Evolutionary conservation across 2,888 invertebrate genomes (phyloP), one percentile per base, ranked within the genome.

Genomic region (Anticlea derivata): DNA sequence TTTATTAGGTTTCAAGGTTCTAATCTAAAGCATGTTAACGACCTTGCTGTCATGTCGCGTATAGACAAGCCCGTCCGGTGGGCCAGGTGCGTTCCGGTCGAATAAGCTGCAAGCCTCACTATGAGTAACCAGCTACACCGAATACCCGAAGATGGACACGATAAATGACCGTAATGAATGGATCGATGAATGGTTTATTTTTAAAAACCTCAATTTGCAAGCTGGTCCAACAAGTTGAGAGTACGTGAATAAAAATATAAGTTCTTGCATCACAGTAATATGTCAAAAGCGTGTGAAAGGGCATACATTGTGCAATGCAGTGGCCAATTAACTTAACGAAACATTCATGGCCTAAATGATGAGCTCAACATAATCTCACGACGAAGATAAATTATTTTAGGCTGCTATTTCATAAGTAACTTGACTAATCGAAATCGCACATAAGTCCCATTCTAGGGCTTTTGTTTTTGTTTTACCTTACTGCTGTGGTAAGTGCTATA

Each of bases 221-320:
- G 46, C 34, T 54, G 53, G 43, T 49, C 43, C 27, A 48, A 38
- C 49, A 51, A 49, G 49, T 43, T 53, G 40, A 20, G 56, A 45
- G 46, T 55, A 56, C 55, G 34, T 60, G 50, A 60, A 69, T 65
- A 58, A 65, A n/a, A 65, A 58, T 63, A 60, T 65, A 64, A 59
- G 59, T 53, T 67, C 63, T 82, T 81, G 69, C 78, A 68, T 73
- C 77, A 79, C 60, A 63, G 65, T 71, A 68, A 78, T 76, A 80
- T 82, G 82, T 83, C 83, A 83, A 82, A 82, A 79, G 65, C 81
- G 70, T 66, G 70, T 62, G 65, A 83, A 85, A 83, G 83, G 82
- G 81, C 80, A 78, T 55, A 52, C 55, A 67, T 70, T 73, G 62
- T 59, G 69, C 57, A 73, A 77, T 62, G 62, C 59, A 70, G 76